phyloP scores from a whole-genome alignment of 2,113 vertebrate genomes.

The Rhagologus leucostigma region DNA sequence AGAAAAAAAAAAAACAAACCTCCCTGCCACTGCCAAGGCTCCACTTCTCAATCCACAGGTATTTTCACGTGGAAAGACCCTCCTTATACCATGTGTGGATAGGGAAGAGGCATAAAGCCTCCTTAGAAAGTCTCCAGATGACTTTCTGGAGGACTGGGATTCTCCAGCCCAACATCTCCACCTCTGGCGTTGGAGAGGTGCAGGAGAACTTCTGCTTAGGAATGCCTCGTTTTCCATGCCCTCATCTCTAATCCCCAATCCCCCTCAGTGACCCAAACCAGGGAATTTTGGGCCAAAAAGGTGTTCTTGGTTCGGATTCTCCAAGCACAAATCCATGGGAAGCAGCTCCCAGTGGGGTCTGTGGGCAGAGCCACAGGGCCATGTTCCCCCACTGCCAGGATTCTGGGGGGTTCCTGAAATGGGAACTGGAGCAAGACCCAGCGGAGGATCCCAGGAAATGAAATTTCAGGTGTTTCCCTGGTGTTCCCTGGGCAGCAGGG shows the following conservation, averaged over 20 bases:
- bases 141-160: neutral
- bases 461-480: neutral
- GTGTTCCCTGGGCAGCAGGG: neutral
- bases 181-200: neutral
- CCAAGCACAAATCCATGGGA: neutral
- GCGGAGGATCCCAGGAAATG: neutral
- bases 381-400: neutral
- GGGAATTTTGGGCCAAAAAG: too few relatives aligned
- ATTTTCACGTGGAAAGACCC: neutral
- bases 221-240: neutral
- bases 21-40: neutral
- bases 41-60: neutral
- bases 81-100: neutral
- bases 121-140: neutral
- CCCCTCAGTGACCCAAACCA: neutral
- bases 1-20: neutral
- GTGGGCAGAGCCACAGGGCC: neutral
- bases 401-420: neutral
- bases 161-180: neutral
- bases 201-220: neutral
- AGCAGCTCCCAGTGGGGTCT: neutral
- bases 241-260: neutral
- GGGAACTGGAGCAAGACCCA: neutral
- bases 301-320: neutral
- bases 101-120: neutral